Conservation (phyloP, 2,113 vertebrate genomes). For the Rousettus leschenaultii region DNA sequence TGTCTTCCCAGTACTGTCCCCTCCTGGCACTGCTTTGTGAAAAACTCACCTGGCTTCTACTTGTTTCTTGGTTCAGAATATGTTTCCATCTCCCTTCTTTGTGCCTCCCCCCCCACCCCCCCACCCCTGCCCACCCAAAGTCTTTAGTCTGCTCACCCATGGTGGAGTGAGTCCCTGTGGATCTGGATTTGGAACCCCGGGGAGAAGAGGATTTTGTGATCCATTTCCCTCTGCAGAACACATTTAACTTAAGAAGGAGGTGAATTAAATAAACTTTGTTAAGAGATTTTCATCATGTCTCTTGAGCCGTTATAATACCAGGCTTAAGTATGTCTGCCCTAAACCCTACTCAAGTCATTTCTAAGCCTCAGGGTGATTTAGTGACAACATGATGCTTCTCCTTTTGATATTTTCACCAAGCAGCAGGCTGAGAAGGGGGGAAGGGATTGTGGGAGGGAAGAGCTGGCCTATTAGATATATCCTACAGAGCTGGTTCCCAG, state of each 20-base stretch:
- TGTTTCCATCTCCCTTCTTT: neutral
- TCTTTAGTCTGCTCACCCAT: neutral
- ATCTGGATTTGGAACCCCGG: neutral
- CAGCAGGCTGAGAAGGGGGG: neutral
- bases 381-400: neutral
- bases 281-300: slow-evolving; percentile 39
- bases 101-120: too few relatives aligned
- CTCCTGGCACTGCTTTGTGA: neutral
- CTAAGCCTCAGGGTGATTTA: slow-evolving; percentile 2
- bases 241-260: slow-evolving; percentile 24
- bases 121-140: neutral
- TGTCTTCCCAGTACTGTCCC: neutral
- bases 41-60: neutral
- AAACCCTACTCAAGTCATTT: neutral
- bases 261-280: slow-evolving; percentile 48
- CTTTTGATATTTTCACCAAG: neutral
- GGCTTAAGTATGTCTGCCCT: slow-evolving; percentile 20
- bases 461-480: neutral
- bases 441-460: neutral
- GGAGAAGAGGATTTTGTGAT: slow-evolving; percentile 18
- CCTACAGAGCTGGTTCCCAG: neutral
- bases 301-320: slow-evolving; percentile 24
- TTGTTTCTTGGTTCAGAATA: neutral
- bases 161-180: neutral
- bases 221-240: neutral